Conservation (phyloP, 2,113 vertebrate species). For the Phalacrocorax aristotelis region DNA sequence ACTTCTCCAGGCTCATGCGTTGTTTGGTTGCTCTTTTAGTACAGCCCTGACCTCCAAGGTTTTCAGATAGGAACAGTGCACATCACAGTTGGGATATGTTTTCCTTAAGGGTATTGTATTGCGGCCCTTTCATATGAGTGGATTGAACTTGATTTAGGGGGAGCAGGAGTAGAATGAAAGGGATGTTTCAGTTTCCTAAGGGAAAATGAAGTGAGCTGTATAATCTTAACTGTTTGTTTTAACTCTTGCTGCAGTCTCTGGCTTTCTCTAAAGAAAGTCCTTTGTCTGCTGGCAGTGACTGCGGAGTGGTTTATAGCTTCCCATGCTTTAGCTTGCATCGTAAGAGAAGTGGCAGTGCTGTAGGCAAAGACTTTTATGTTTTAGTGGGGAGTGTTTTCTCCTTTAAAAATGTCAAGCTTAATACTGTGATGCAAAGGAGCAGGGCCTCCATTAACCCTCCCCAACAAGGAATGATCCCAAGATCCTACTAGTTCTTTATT, state of each 20-base stretch:
- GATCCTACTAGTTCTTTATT: slow-evolving; percentile 48
- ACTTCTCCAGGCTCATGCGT: not conserved
- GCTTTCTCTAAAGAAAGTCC: not conserved
- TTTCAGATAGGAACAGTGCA: slow-evolving; percentile 9
- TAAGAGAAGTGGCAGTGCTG: slow-evolving; percentile 21
- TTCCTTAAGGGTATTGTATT: slow-evolving; percentile 41
- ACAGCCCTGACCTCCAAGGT: slow-evolving; percentile 38
- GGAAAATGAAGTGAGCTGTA: slow-evolving; percentile 39
- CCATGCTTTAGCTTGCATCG: not conserved
- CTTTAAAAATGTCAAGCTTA: slow-evolving; percentile 51
- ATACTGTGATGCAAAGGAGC: slow-evolving; percentile 47
- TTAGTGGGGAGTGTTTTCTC: slow-evolving; percentile 22
- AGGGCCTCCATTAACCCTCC: slow-evolving; percentile 52
- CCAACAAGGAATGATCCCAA: slow-evolving; percentile 20
- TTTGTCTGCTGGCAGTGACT: slow-evolving; percentile 40
- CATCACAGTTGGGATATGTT: slow-evolving; percentile 8
- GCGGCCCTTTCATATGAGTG: slow-evolving; percentile 28
- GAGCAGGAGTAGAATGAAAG: slow-evolving; percentile 38
- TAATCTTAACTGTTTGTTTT: slow-evolving; percentile 27
- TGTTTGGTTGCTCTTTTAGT: slow-evolving; percentile 36
- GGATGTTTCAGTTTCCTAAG: slow-evolving; percentile 48
- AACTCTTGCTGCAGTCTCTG: slow-evolving; percentile 28
- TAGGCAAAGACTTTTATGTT: slow-evolving; percentile 53
- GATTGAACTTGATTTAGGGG: slow-evolving; percentile 48
- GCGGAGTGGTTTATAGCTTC: slow-evolving; percentile 42